phyloP scores from a whole-genome alignment of 1,140 invertebrate genomes.

The Meloidogyne hapla region DNA sequence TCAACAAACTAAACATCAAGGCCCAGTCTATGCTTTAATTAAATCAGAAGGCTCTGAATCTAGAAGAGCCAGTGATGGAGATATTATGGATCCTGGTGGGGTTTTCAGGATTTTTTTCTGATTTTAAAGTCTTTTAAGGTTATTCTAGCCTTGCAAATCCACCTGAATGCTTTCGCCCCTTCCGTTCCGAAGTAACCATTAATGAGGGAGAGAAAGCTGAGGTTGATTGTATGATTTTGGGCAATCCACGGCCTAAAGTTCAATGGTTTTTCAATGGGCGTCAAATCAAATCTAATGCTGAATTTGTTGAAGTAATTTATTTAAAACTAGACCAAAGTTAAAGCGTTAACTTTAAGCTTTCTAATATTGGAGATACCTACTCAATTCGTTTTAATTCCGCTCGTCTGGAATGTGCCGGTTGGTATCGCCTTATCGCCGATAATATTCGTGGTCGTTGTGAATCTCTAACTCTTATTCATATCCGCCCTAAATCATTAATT shows the following conservation, averaged over 20 bases:
- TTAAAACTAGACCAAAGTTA: too few species aligned
- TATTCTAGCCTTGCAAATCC: conserved; percentile 52
- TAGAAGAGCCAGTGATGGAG: conserved; percentile 13
- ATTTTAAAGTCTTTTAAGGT: conserved; percentile 25
- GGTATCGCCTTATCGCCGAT: conserved; percentile 64
- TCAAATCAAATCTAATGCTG: conserved; percentile 61
- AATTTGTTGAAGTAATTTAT: conserved; percentile 52
- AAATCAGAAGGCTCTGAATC: conserved; percentile 27
- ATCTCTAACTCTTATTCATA: conserved; percentile 58
- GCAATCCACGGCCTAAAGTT: conserved; percentile 67
- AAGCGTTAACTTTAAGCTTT: conserved; percentile 63
- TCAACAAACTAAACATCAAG: background rate
- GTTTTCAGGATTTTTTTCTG: background rate
- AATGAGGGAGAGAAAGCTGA: conserved; percentile 65
- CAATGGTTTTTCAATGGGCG: conserved; percentile 67
- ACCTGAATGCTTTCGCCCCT: conserved; percentile 61
- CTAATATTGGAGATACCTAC: conserved; percentile 65
- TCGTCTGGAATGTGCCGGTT: conserved; percentile 60
- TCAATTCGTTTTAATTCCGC: conserved; percentile 58
- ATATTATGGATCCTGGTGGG: conserved; percentile 29
- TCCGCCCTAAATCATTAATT: conserved; percentile 56
- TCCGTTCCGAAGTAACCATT: conserved; percentile 62
- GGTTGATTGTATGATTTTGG: conserved; percentile 66
- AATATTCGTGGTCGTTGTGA: conserved; percentile 67
- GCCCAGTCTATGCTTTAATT: conserved; percentile 17